Evolutionary conservation across 2,797 vertebrate species (phyloP).

Genomic region (Buceros bicornis): DNA sequence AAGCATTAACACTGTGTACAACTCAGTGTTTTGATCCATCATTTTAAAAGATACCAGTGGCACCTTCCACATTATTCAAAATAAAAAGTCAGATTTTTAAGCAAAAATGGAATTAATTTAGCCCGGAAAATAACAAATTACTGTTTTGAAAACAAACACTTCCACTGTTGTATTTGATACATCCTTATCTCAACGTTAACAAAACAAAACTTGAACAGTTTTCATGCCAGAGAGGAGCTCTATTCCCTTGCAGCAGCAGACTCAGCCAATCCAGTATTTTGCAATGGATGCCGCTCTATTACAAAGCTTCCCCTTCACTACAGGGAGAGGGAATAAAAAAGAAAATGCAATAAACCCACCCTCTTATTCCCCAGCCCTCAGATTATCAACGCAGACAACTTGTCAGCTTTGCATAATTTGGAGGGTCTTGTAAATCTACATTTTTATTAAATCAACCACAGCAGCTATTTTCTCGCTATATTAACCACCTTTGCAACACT

Average conservation of each 20-base stretch:
- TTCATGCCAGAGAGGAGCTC: neutral
- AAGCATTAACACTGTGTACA: neutral
- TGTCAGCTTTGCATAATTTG: slow-evolving; percentile 47
- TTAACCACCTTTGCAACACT: neutral
- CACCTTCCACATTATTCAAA: neutral
- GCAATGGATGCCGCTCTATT: neutral
- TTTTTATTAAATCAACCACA: slow-evolving; percentile 58
- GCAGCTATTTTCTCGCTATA: neutral
- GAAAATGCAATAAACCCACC: neutral
- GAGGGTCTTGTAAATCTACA: slow-evolving; percentile 30
- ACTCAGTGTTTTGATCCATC: neutral
- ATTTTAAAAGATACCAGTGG: neutral
- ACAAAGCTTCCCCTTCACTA: neutral
- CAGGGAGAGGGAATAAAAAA: neutral
- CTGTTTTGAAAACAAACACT: neutral
- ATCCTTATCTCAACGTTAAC: neutral
- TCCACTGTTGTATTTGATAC: neutral
- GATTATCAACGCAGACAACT: slow-evolving; percentile 27
- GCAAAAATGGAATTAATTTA: neutral
- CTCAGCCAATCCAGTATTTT: neutral
- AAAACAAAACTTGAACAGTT: neutral
- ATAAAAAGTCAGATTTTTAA: neutral
- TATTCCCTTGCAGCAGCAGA: neutral
- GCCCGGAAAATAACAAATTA: slow-evolving; percentile 5
- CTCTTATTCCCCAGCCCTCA: neutral